Evolutionary conservation across 2,797 vertebrate species (phyloP).

Genomic region (Gadopsis bispinosus): DNA sequence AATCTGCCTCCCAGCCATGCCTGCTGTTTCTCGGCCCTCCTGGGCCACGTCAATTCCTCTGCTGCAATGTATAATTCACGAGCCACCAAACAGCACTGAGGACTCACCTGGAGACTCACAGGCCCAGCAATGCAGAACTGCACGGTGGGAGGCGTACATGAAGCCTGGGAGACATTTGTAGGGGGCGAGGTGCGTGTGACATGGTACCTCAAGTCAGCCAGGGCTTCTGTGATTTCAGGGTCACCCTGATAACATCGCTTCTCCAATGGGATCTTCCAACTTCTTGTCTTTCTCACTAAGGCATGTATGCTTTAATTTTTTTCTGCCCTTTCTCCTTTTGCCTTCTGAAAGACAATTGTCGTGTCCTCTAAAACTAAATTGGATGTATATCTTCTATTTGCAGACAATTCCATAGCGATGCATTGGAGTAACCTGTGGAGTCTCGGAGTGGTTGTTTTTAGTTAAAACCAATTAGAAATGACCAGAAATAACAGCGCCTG

Average conservation of each 20-base stretch:
- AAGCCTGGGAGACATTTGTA: slow-evolving; percentile 71
- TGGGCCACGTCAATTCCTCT: slow-evolving; percentile 83
- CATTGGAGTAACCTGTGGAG: slow-evolving; percentile 87
- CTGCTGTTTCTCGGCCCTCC: slow-evolving; percentile 85
- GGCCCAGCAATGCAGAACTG: slow-evolving; percentile 74
- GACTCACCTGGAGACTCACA: slow-evolving; percentile 84
- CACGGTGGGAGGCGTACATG: slow-evolving; percentile 45
- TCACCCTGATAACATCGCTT: slow-evolving; percentile 66
- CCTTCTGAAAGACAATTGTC: slow-evolving; percentile 82
- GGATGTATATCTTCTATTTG: slow-evolving; percentile 89
- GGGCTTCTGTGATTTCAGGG: slow-evolving; percentile 66
- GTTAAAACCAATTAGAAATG: slow-evolving; percentile 93
- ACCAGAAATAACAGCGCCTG: slow-evolving; percentile 91
- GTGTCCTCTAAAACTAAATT: slow-evolving; percentile 89
- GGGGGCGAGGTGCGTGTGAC: slow-evolving; percentile 55
- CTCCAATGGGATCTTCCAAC: slow-evolving; percentile 56
- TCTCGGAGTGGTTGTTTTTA: slow-evolving; percentile 87
- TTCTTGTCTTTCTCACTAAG: slow-evolving; percentile 51
- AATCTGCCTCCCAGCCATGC: slow-evolving; percentile 85
- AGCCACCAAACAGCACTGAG: slow-evolving; percentile 77
- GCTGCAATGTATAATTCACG: slow-evolving; percentile 87
- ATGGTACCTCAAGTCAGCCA: slow-evolving; percentile 60
- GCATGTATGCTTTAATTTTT: slow-evolving; percentile 67
- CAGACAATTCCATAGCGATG: slow-evolving; percentile 85
- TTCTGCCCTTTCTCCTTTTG: slow-evolving; percentile 71